Conservation (phyloP, 2,888 invertebrate species). For the Tenthredo amoena region DNA sequence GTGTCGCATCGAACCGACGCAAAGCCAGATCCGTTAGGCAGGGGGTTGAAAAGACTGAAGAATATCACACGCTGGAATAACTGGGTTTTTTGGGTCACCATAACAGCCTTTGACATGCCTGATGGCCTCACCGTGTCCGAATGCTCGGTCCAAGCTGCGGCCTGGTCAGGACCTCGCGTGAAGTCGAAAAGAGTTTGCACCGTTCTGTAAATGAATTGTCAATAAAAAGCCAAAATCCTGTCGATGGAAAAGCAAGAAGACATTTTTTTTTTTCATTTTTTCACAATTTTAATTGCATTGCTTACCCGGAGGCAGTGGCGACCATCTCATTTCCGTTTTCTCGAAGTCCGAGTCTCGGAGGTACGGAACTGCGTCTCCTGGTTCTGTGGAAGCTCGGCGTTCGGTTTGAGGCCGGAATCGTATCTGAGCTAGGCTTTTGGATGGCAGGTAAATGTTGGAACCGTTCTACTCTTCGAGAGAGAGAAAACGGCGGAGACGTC, state of each 20-base stretch:
- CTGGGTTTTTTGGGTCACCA: conserved; percentile 75
- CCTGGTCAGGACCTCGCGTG: conserved; percentile 64
- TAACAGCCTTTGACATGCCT: conserved; percentile 77
- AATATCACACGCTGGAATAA: conserved; percentile 76
- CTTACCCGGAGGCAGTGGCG: conserved; percentile 50
- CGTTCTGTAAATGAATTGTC: conserved; percentile 47
- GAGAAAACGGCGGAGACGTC: conserved; percentile 29
- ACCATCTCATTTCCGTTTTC: conserved; percentile 51
- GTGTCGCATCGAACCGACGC: conserved; percentile 74
- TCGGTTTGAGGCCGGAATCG: conserved; percentile 19
- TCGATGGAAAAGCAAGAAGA: background rate
- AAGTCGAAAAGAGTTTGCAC: conserved; percentile 66
- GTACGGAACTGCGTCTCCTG: conserved; percentile 4
- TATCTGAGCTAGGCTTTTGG: conserved; percentile 8
- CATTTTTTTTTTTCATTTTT: background rate
- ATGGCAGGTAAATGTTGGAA: background rate
- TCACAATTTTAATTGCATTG: background rate
- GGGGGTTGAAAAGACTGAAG: conserved; percentile 77
- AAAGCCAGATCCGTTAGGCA: conserved; percentile 77
- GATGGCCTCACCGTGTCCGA: conserved; percentile 76
- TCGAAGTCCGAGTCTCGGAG: background rate
- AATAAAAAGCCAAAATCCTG: background rate
- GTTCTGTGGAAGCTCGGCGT: background rate
- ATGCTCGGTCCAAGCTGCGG: conserved; percentile 75
- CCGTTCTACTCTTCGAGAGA: background rate